Conservation (phyloP, 2,113 vertebrate genomes). For the Tachycineta bicolor region DNA sequence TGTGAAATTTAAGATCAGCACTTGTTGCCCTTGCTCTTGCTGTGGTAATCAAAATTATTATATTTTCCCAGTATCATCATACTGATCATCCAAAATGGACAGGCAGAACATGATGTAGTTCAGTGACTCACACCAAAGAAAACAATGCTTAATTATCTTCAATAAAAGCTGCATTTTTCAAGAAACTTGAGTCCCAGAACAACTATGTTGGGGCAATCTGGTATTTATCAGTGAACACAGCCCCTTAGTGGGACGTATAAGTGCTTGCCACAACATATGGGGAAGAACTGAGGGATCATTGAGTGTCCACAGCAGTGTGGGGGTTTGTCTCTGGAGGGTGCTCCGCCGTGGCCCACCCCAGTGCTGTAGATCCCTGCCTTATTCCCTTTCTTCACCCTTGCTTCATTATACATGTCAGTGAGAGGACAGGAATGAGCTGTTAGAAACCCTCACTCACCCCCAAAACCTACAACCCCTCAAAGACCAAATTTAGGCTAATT, state of each 20-base stretch:
- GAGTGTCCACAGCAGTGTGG: not conserved
- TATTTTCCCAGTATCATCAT: conserved; percentile 50
- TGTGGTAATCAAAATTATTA: conserved; percentile 44
- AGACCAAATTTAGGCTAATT: not conserved
- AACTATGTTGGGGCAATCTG: conserved; percentile 40
- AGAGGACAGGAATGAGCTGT: not conserved
- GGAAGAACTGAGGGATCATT: not conserved
- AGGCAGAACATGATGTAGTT: conserved; percentile 29
- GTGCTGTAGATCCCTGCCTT: not conserved
- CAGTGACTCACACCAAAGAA: conserved; percentile 63
- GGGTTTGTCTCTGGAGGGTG: not conserved
- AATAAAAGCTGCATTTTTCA: conserved; percentile 56
- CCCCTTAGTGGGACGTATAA: not conserved
- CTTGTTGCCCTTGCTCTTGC: conserved; percentile 47
- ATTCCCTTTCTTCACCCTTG: not conserved
- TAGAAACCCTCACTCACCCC: not conserved
- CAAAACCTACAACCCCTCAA: not conserved
- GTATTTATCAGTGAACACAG: conserved; percentile 44
- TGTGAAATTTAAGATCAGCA: conserved; percentile 39
- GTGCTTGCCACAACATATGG: not conserved
- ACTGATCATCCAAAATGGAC: conserved; percentile 12
- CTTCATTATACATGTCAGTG: not conserved
- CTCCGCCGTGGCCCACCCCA: not conserved
- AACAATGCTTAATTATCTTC: conserved; percentile 65
- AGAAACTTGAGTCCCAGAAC: conserved; percentile 31